phyloP scores from a whole-genome alignment of 2,797 vertebrate genomes.

The Bradypodion ventrale region DNA sequence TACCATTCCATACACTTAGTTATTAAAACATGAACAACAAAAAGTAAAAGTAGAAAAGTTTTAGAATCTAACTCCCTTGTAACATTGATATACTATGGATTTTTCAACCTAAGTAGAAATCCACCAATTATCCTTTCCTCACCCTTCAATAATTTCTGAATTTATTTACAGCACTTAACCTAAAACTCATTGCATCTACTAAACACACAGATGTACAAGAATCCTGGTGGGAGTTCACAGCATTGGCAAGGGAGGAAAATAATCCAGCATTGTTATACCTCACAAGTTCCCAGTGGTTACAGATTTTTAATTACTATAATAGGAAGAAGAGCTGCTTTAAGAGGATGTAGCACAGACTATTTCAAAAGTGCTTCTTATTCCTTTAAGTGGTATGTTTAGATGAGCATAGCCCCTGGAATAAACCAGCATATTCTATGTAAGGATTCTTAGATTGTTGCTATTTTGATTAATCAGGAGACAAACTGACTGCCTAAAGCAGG shows the following conservation, averaged over 20 bases:
- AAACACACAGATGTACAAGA: conserved; percentile 2
- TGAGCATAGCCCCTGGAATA: not conserved
- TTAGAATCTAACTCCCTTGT: not conserved
- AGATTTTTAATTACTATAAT: conserved; percentile 14
- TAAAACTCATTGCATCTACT: conserved; percentile 8
- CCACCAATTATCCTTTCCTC: conserved; percentile 9
- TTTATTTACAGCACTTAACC: conserved; percentile 26
- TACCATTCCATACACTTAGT: not conserved
- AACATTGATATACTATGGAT: not conserved
- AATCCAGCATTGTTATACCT: not conserved
- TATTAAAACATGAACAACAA: not conserved
- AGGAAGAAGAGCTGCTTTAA: conserved; percentile 4
- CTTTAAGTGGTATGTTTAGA: not conserved
- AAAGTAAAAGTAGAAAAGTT: not conserved
- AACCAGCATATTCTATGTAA: accelerated
- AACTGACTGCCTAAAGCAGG: too few relatives aligned
- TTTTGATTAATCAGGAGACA: not conserved
- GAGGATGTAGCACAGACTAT: conserved; percentile 1
- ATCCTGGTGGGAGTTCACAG: not conserved
- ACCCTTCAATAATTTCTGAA: not conserved
- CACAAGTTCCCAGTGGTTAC: not conserved
- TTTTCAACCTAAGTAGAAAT: not conserved
- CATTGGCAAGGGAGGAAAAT: not conserved
- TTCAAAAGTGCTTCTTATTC: not conserved
- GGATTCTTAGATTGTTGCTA: not conserved